Percentiles rank a stretch among this genome's conserved stretches.
phyloP scores from a whole-genome alignment of 2,797 vertebrate genomes.

The Micrastur ruficollis region DNA sequence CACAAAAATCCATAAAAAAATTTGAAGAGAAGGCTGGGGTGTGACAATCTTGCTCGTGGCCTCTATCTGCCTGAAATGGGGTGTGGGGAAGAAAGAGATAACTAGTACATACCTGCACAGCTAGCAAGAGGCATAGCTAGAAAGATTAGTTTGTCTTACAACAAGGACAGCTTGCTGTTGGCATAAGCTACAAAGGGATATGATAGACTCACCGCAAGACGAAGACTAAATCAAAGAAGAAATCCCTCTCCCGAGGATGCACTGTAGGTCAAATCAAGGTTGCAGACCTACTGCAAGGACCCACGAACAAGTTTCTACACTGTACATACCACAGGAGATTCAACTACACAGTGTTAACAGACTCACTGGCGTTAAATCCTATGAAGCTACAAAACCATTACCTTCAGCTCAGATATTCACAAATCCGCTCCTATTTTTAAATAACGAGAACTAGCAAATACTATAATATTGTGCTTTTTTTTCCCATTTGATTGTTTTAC shows the following conservation, averaged over 20 bases:
- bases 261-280: background rate
- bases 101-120: background rate
- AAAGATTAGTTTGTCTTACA: background rate
- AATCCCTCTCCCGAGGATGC: background rate
- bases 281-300: background rate
- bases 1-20: background rate
- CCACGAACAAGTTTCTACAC: background rate
- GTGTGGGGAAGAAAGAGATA: background rate
- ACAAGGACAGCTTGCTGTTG: background rate
- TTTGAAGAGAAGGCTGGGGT: background rate
- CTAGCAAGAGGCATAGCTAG: background rate
- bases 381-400: background rate
- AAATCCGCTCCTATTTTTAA: background rate
- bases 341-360: background rate
- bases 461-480: background rate
- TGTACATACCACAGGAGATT: accelerated
- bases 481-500: background rate
- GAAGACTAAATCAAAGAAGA: background rate
- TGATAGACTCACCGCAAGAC: background rate
- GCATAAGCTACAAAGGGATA: background rate
- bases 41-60: background rate
- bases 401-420: background rate
- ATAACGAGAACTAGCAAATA: background rate
- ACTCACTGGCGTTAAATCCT: background rate
- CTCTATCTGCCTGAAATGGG: background rate